Percentiles rank a stretch among this genome's conserved stretches.
Conservation (phyloP, 2,888 invertebrate species). For the Branchellion lobata region DNA sequence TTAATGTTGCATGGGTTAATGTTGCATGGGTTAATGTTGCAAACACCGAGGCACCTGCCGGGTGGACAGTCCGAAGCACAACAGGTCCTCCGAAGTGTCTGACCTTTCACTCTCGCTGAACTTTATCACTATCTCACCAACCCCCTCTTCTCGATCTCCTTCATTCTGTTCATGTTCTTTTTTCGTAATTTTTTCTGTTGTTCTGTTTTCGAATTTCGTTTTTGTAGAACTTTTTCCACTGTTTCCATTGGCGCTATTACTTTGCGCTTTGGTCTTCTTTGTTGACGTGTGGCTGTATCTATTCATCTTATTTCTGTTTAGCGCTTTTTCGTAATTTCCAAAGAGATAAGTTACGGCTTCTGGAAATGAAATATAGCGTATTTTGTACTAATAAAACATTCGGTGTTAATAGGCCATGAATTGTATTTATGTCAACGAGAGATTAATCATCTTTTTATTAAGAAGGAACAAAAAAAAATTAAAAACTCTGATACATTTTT, state of each 20-base stretch:
- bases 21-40: too few relatives aligned
- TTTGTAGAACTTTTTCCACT: too few relatives aligned
- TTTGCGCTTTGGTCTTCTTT: neutral
- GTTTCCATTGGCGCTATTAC: too few relatives aligned
- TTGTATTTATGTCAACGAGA: too few relatives aligned
- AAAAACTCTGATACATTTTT: too few relatives aligned
- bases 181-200: neutral
- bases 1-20: too few relatives aligned
- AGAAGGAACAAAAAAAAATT: too few relatives aligned
- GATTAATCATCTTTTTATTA: too few relatives aligned
- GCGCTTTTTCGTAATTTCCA: neutral
- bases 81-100: constrained; percentile 82
- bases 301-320: neutral
- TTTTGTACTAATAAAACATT: too few relatives aligned
- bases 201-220: too few relatives aligned
- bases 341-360: constrained; percentile 5
- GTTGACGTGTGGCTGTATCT: neutral
- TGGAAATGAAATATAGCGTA: neutral
- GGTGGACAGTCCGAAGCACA: constrained; percentile 89
- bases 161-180: neutral
- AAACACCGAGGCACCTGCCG: too few relatives aligned
- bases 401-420: too few relatives aligned
- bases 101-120: constrained; percentile 80
- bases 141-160: neutral
- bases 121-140: constrained; percentile 73